A percentile compares a stretch with the other conserved stretches of the same genome.
Evolutionary conservation across 2,113 vertebrate species (phyloP).

Genomic region (Oncorhynchus masou): DNA sequence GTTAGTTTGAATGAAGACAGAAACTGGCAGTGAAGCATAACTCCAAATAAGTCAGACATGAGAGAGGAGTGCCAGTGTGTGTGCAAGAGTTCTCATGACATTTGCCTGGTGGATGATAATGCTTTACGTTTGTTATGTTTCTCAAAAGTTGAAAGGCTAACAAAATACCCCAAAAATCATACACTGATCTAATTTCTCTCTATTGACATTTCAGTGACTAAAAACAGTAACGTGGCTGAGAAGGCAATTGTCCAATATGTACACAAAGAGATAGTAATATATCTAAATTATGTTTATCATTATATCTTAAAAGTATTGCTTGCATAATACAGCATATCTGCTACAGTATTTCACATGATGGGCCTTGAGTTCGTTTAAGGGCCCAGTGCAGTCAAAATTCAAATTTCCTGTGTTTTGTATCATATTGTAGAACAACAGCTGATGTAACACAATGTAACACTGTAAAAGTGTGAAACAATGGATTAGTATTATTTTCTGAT

Average conservation of each 20-base stretch:
- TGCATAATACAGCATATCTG: too few species aligned
- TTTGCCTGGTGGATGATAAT: too few species aligned
- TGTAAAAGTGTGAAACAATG: too few species aligned
- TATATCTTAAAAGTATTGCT: too few species aligned
- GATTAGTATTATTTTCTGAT: too few species aligned
- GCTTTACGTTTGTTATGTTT: neutral
- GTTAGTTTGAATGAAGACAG: neutral
- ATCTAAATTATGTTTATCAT: too few species aligned
- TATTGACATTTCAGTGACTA: neutral
- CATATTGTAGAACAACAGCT: too few species aligned
- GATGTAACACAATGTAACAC: too few species aligned
- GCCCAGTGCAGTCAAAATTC: too few species aligned
- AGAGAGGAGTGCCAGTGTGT: neutral
- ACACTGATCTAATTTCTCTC: neutral
- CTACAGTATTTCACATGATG: too few species aligned
- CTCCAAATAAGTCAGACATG: neutral
- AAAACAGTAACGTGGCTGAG: neutral
- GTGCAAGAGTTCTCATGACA: neutral
- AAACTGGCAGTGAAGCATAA: neutral
- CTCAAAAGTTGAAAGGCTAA: neutral
- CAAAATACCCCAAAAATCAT: neutral
- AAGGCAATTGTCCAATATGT: conserved; percentile 53
- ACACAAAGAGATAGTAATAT: conserved; percentile 52
- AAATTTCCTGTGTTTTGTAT: too few species aligned
- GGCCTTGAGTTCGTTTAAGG: too few species aligned